Evolutionary conservation across 2,797 vertebrate genomes (phyloP).

Genomic region (Premnoplex brunnescens): DNA sequence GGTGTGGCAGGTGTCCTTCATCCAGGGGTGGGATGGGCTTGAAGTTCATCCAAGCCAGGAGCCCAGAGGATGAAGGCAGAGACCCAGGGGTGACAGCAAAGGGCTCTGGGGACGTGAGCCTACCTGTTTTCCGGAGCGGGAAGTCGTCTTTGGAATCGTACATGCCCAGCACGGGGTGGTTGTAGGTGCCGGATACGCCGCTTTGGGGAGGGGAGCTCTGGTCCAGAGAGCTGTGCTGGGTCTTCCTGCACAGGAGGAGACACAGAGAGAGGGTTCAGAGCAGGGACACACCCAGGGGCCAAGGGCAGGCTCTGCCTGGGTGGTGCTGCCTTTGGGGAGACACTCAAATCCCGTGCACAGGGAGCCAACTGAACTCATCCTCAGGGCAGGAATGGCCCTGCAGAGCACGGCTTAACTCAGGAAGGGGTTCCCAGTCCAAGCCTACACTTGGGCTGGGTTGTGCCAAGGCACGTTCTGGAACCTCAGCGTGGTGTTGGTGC

Average conservation of each 20-base stretch:
- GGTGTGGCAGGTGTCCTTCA: no score
- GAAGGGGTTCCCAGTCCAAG: neutral
- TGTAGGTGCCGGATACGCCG: slow-evolving; percentile 87
- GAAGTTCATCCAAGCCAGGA: no score
- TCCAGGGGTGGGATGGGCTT: no score
- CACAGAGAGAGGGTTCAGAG: slow-evolving; percentile 1
- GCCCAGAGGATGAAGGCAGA: no score
- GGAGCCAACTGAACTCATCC: neutral
- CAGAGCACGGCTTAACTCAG: neutral
- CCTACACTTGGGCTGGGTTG: neutral
- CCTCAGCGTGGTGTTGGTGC: neutral
- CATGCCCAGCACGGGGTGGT: slow-evolving; percentile 91
- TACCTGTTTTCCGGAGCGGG: slow-evolving; percentile 97
- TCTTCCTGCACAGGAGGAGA: slow-evolving; percentile 83
- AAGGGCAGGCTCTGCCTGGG: neutral
- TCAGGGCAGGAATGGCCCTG: neutral
- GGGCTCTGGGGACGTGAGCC: neutral
- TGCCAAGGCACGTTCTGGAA: neutral
- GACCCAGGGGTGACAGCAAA: no score
- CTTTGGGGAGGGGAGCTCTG: slow-evolving; percentile 97
- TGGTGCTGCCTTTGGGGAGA: neutral
- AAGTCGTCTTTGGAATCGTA: slow-evolving; percentile 98
- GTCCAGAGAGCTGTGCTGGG: slow-evolving; percentile 97
- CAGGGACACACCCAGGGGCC: neutral
- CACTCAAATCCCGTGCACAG: neutral